A percentile compares a stretch with the other conserved stretches of the same genome.
Conservation (phyloP, 2,113 vertebrate genomes). For the Raphicerus campestris region DNA sequence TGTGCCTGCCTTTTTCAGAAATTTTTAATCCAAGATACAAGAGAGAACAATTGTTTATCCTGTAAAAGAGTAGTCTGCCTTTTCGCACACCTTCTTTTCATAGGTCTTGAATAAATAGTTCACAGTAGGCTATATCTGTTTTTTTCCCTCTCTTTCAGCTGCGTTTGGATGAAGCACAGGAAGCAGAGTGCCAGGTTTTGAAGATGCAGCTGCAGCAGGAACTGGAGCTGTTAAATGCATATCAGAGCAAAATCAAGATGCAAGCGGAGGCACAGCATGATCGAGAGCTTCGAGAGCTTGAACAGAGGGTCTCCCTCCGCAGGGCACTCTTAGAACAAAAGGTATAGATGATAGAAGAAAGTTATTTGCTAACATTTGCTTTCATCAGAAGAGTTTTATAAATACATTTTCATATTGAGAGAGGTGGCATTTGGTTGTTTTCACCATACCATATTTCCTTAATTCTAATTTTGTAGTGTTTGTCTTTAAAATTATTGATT, state of each 20-base stretch:
- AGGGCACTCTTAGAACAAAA: conserved; percentile 97
- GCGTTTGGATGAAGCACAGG: conserved; percentile 98
- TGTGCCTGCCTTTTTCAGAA: conserved; percentile 70
- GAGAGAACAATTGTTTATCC: conserved; percentile 64
- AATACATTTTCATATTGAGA: background rate
- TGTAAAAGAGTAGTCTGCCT: conserved; percentile 60
- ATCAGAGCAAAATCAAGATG: conserved; percentile 99
- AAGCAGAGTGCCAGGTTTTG: conserved; percentile 95
- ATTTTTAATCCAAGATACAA: conserved; percentile 55
- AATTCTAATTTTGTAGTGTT: conserved; percentile 16
- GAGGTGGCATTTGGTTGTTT: conserved; percentile 26
- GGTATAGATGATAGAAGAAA: conserved; percentile 79
- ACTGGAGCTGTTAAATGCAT: conserved; percentile 97
- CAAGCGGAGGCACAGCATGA: conserved; percentile 98
- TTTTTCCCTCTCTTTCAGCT: conserved; percentile 83
- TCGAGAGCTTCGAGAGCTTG: conserved; percentile 94
- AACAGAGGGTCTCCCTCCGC: conserved; percentile 96
- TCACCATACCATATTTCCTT: background rate
- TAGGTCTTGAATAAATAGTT: conserved; percentile 68
- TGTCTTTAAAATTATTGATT: conserved; percentile 37
- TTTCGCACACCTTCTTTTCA: background rate
- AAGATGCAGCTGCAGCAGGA: conserved; percentile 99
- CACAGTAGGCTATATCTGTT: conserved; percentile 66
- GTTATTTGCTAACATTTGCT: conserved; percentile 14
- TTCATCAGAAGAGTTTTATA: conserved; percentile 34